phyloP scores from a whole-genome alignment of 1,140 invertebrate genomes.

The Rhynchophorus ferrugineus region DNA sequence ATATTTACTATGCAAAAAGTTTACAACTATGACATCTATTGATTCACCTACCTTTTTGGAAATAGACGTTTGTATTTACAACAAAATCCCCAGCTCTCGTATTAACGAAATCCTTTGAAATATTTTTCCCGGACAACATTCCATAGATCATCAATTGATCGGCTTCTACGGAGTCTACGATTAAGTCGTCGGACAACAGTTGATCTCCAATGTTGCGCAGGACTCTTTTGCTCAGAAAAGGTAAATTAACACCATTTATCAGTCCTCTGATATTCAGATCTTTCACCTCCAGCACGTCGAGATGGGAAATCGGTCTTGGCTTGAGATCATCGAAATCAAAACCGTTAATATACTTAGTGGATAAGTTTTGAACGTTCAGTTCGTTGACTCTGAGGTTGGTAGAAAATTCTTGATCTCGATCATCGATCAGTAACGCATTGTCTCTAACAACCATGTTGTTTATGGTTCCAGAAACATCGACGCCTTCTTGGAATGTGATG shows the following conservation, averaged over 20 bases:
- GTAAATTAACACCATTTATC: slow-evolving; percentile 35
- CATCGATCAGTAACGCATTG: slow-evolving; percentile 24
- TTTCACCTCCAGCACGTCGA: slow-evolving; percentile 16
- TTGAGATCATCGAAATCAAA: background rate
- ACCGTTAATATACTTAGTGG: slow-evolving; percentile 20
- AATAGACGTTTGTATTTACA: slow-evolving; percentile 41
- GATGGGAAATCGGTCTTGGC: background rate
- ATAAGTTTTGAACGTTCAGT: slow-evolving; percentile 17
- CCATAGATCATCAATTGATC: slow-evolving; percentile 21
- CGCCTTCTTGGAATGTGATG: slow-evolving; percentile 18
- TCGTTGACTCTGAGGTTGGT: slow-evolving; percentile 14
- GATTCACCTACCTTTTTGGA: slow-evolving; percentile 33
- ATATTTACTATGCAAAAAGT: too few relatives aligned
- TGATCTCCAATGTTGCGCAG: slow-evolving; percentile 31
- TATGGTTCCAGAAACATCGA: slow-evolving; percentile 22
- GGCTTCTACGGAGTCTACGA: slow-evolving; percentile 25
- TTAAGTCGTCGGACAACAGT: slow-evolving; percentile 24
- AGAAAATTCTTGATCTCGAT: slow-evolving; percentile 29
- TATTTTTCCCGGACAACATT: slow-evolving; percentile 12
- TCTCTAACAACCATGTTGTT: slow-evolving; percentile 26
- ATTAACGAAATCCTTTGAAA: slow-evolving; percentile 31
- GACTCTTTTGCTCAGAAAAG: slow-evolving; percentile 31
- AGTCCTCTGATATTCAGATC: slow-evolving; percentile 32
- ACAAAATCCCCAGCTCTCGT: slow-evolving; percentile 34
- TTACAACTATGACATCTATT: too few relatives aligned